Conservation (phyloP, 2,797 vertebrate species). For the Myripristis murdjan region DNA sequence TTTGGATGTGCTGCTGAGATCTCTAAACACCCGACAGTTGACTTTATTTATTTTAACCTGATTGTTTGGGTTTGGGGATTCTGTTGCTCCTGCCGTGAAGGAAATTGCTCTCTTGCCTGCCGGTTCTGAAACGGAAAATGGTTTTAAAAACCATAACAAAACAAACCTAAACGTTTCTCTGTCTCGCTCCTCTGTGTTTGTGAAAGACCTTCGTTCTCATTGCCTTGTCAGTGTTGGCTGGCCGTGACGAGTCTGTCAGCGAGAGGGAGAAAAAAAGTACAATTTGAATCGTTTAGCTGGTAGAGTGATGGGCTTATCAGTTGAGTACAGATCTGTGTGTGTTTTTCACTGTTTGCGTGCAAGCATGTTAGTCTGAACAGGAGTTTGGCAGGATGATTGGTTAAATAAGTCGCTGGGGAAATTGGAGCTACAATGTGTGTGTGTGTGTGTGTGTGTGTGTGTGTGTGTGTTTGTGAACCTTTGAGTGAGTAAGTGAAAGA, state of each 20-base stretch:
- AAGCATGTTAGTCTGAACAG: slow-evolving; percentile 20
- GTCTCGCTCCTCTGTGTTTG: slow-evolving; percentile 41
- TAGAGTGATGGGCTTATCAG: slow-evolving; percentile 61
- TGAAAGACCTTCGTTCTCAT: slow-evolving; percentile 10
- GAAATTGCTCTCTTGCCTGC: slow-evolving; percentile 76
- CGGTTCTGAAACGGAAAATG: slow-evolving; percentile 70
- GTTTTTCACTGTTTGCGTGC: slow-evolving; percentile 41
- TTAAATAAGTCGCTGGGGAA: slow-evolving; percentile 15
- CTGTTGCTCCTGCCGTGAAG: slow-evolving; percentile 67
- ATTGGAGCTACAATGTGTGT: slow-evolving; percentile 31
- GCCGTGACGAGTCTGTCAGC: slow-evolving; percentile 37
- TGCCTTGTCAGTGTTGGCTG: slow-evolving; percentile 6
- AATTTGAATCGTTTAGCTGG: slow-evolving; percentile 26
- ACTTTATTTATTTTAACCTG: slow-evolving; percentile 78
- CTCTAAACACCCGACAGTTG: slow-evolving; percentile 63
- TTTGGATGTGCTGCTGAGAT: slow-evolving; percentile 59
- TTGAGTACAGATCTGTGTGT: slow-evolving; percentile 38
- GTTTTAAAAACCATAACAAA: slow-evolving; percentile 66
- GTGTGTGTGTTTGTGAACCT: slow-evolving; percentile 19
- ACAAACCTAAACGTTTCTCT: slow-evolving; percentile 59
- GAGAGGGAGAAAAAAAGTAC: slow-evolving; percentile 28
- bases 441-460: slow-evolving; percentile 12
- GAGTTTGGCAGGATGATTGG: slow-evolving; percentile 39
- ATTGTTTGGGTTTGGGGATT: slow-evolving; percentile 81
- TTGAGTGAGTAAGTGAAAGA: slow-evolving; percentile 3